A percentile compares a stretch with the other conserved stretches of the same genome.
phyloP scores from a whole-genome alignment of 2,113 vertebrate species.

The Rissa tridactyla region DNA sequence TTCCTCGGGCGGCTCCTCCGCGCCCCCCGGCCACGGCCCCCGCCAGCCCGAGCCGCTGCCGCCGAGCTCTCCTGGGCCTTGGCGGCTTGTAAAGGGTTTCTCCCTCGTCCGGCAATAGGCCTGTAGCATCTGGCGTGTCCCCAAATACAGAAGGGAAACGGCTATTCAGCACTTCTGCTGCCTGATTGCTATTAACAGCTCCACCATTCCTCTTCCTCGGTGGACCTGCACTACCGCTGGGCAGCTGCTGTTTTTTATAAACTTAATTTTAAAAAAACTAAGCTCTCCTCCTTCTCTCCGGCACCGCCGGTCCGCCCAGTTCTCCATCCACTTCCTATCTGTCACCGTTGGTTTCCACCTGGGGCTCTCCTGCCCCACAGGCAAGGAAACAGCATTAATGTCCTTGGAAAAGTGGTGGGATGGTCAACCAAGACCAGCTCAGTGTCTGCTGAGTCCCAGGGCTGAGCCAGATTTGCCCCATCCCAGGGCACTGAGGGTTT shows the following conservation, averaged over 20 bases:
- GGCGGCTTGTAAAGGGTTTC: not conserved
- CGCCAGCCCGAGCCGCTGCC: not conserved
- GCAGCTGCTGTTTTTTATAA: slow-evolving; percentile 35
- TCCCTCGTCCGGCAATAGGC: not conserved
- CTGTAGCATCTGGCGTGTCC: slow-evolving; percentile 59
- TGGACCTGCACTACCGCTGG: not conserved
- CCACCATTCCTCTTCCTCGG: not conserved
- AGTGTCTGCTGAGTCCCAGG: not conserved
- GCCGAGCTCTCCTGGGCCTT: not conserved
- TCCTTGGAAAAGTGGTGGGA: not conserved
- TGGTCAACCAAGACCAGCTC: accelerated
- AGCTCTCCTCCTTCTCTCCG: not conserved
- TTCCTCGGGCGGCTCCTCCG: not conserved
- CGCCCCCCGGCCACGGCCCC: accelerated
- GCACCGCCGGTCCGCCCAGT: accelerated
- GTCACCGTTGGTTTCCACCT: not conserved
- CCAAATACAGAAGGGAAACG: slow-evolving; percentile 61
- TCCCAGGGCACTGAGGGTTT: not conserved
- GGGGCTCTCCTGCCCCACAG: not conserved
- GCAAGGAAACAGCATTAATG: not conserved
- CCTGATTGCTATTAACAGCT: slow-evolving; percentile 53
- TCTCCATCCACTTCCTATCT: not conserved
- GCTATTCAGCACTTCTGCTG: slow-evolving; percentile 67
- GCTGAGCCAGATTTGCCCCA: not conserved
- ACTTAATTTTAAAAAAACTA: not conserved